Percentiles rank a stretch among this genome's conserved stretches.
phyloP scores from a whole-genome alignment of 2,888 invertebrate genomes.

The Graphium colonna region DNA sequence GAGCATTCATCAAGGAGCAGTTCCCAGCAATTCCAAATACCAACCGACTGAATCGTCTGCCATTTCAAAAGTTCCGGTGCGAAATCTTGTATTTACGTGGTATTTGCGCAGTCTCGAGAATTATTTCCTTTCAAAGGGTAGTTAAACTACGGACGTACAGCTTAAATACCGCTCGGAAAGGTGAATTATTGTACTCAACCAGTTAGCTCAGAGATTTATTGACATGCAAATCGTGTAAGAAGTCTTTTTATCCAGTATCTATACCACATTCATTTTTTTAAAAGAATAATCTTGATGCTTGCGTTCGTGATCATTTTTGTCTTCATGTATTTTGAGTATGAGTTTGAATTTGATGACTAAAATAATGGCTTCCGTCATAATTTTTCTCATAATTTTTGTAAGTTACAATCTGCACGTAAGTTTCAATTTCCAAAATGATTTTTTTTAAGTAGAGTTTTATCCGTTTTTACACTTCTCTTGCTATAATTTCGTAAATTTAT shows the following conservation, averaged over 20 bases:
- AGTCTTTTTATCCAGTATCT: background rate
- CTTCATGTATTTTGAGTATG: too few species aligned
- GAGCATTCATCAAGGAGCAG: background rate
- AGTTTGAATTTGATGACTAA: too few species aligned
- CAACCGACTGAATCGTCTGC: background rate
- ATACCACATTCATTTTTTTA: too few species aligned
- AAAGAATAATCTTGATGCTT: too few species aligned
- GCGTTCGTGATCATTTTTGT: too few species aligned
- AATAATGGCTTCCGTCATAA: too few species aligned
- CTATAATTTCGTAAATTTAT: too few species aligned
- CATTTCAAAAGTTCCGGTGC: conserved; percentile 4
- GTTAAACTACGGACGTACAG: conserved; percentile 50
- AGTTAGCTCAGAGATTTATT: conserved; percentile 14
- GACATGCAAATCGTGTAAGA: background rate
- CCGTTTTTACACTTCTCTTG: too few species aligned
- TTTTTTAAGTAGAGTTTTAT: too few species aligned
- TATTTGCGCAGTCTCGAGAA: conserved; percentile 26
- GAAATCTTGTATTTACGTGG: conserved; percentile 20
- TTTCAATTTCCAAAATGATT: too few species aligned
- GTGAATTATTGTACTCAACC: conserved; percentile 53
- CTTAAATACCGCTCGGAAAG: conserved; percentile 50
- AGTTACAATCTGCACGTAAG: too few species aligned
- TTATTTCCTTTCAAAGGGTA: conserved; percentile 45
- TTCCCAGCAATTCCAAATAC: background rate
- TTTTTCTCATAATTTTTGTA: too few species aligned